Percentiles rank a stretch among this genome's conserved stretches.
These are phyloP conservation scores for Poecilia gillii DNA, from an alignment of 2,797 vertebrate species.

Conservation along the genomic window DNA sequence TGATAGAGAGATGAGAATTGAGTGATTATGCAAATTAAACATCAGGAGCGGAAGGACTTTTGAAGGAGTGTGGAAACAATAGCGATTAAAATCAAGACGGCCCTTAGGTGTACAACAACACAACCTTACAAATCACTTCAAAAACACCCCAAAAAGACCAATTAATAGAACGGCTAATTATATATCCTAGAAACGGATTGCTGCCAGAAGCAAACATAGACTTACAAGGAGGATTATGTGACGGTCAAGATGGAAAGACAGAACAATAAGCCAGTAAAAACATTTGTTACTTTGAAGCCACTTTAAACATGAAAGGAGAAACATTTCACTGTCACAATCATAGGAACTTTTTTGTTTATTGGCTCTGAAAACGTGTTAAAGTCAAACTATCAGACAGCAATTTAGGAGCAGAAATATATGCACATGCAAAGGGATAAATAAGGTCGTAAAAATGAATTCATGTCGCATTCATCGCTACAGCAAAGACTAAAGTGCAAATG, in stretches of 20 bases:
- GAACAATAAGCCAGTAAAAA: background rate
- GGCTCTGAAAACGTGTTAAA: background rate
- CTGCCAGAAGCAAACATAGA: background rate
- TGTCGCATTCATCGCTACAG: background rate
- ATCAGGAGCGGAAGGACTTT: background rate
- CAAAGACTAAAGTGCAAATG: background rate
- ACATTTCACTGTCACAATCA: background rate
- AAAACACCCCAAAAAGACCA: background rate
- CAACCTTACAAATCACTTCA: background rate
- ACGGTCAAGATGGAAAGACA: background rate
- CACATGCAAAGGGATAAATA: background rate
- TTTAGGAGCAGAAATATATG: background rate
- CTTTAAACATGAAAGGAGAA: background rate
- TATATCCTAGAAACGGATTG: background rate
- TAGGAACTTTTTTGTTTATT: background rate
- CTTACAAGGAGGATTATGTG: background rate
- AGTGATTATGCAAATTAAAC: background rate
- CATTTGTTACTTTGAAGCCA: background rate
- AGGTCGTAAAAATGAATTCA: background rate
- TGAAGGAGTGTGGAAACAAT: background rate
- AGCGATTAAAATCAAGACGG: background rate
- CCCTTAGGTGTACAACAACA: background rate
- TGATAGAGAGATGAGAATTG: background rate
- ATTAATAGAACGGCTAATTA: background rate
- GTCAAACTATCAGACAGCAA: background rate